Conservation (phyloP, 2,797 vertebrate genomes). For the Anas acuta region DNA sequence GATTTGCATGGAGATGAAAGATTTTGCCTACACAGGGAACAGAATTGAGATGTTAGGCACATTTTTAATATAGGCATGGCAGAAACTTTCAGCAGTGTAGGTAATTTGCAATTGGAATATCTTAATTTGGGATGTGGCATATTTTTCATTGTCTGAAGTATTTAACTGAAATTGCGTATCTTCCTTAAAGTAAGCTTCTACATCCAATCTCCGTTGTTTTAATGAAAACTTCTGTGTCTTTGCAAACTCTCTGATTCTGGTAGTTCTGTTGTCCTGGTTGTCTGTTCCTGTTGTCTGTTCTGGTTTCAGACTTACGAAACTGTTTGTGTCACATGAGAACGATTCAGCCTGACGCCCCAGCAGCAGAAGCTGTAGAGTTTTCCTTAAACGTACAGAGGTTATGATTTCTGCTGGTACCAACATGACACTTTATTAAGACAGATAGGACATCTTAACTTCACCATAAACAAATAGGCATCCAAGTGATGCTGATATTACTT, state of each 20-base stretch:
- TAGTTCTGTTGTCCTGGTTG: not conserved
- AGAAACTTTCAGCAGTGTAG: not conserved
- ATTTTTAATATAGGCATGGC: not conserved
- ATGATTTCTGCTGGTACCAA: not conserved
- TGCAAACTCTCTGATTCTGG: not conserved
- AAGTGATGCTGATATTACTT: not conserved
- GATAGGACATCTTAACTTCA: not conserved
- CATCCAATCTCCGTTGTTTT: not conserved
- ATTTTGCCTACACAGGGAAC: not conserved
- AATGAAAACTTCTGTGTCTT: not conserved
- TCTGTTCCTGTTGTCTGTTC: not conserved
- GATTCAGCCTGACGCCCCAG: not conserved
- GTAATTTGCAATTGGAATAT: not conserved
- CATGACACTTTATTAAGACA: not conserved
- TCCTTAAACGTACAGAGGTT: not conserved
- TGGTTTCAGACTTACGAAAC: not conserved
- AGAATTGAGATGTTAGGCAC: not conserved
- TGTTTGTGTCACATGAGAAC: not conserved
- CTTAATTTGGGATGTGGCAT: not conserved
- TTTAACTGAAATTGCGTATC: not conserved
- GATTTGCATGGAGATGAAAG: not conserved
- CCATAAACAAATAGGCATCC: not conserved
- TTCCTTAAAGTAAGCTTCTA: not conserved
- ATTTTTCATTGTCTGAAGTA: not conserved
- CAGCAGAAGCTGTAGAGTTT: not conserved